phyloP scores from a whole-genome alignment of 2,113 vertebrate species.

The Arenaria interpres region DNA sequence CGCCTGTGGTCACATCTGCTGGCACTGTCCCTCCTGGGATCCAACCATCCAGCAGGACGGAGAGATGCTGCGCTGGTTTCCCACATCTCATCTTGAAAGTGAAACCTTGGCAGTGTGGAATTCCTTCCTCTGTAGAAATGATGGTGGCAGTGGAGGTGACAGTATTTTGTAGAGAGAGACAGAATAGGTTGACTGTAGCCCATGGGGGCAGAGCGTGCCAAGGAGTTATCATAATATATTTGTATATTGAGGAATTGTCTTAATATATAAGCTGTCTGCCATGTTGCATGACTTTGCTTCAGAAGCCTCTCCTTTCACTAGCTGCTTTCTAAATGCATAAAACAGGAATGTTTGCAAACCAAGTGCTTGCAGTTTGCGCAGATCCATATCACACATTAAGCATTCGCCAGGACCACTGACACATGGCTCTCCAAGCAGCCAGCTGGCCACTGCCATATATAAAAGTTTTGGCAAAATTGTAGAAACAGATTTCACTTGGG shows the following conservation, averaged over 20 bases:
- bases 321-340: constrained; percentile 55
- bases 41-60: neutral
- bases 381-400: constrained; percentile 63
- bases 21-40: neutral
- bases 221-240: neutral
- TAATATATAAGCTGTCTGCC: neutral
- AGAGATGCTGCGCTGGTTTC: neutral
- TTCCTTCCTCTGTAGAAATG: neutral
- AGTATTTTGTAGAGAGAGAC: neutral
- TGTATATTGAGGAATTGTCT: neutral
- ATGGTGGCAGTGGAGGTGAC: neutral
- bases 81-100: neutral
- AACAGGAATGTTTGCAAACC: constrained; percentile 65
- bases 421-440: constrained; percentile 68
- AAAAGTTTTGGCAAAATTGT: constrained; percentile 59
- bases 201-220: neutral
- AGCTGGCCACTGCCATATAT: constrained; percentile 69
- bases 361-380: constrained; percentile 45
- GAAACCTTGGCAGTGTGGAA: neutral
- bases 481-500: constrained; percentile 54
- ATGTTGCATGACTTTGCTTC: constrained; percentile 31
- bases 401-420: constrained; percentile 61
- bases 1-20: neutral
- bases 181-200: neutral
- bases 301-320: constrained; percentile 42